phyloP scores from a whole-genome alignment of 2,888 invertebrate species.

The Volucella zonaria region DNA sequence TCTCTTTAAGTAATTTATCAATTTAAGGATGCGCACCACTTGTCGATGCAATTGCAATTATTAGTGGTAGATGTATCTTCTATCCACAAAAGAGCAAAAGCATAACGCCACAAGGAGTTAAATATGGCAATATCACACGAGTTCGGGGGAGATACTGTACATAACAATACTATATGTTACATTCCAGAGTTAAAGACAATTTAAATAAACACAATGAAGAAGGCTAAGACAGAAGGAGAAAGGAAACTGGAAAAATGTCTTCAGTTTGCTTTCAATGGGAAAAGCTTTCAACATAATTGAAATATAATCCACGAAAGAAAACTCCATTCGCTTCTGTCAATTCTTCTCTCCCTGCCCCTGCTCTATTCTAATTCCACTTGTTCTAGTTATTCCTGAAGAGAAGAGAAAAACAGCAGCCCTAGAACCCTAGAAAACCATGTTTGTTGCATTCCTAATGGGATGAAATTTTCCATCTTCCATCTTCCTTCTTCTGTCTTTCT shows the following conservation, averaged over 20 bases:
- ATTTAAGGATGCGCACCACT: too few species aligned
- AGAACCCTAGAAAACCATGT: background rate
- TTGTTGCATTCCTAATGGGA: conserved; percentile 39
- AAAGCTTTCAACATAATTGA: conserved; percentile 71
- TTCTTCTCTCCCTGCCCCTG: background rate
- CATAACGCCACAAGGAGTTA: too few species aligned
- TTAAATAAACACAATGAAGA: too few species aligned
- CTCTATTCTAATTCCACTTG: conserved; percentile 53
- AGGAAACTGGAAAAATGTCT: conserved; percentile 18
- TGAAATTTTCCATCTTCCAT: conserved; percentile 7
- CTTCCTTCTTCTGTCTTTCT: too few species aligned
- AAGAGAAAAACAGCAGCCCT: background rate
- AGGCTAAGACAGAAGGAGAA: background rate
- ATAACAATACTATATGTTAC: too few species aligned
- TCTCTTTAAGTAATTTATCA: too few species aligned
- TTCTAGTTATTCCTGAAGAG: conserved; percentile 24
- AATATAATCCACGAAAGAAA: conserved; percentile 51
- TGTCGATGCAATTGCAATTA: too few species aligned
- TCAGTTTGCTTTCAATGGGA: conserved; percentile 7
- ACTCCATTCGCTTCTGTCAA: conserved; percentile 23
- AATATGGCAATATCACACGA: too few species aligned
- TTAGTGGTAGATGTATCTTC: too few species aligned
- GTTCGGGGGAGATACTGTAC: too few species aligned
- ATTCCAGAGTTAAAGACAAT: too few species aligned
- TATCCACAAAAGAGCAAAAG: too few species aligned